Conservation (phyloP, 2,113 vertebrate genomes). For the Phainopepla nitens region DNA sequence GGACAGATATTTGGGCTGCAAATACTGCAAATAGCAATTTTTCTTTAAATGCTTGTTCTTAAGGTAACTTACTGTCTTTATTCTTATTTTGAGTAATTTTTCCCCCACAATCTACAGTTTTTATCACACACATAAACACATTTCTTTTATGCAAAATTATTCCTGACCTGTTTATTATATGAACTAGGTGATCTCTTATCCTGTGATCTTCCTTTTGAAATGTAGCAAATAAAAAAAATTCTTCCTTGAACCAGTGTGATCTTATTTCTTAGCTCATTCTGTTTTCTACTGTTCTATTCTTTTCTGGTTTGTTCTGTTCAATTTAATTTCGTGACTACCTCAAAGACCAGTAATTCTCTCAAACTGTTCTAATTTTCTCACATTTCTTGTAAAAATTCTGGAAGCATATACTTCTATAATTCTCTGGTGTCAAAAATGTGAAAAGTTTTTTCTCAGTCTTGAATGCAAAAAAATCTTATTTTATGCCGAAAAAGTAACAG, state of each 20-base stretch:
- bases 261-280: neutral
- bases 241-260: neutral
- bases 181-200: neutral
- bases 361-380: neutral
- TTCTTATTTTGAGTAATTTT: neutral
- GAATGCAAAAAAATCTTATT: neutral
- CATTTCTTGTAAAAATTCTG: neutral
- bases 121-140: neutral
- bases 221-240: neutral
- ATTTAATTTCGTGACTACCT: neutral
- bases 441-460: neutral
- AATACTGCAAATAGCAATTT: neutral
- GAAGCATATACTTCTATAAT: neutral
- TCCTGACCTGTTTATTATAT: neutral
- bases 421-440: neutral
- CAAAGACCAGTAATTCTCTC: neutral
- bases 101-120: neutral
- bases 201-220: neutral
- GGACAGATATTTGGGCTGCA: neutral
- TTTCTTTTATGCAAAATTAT: neutral
- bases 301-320: neutral
- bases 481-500: neutral
- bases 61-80: neutral
- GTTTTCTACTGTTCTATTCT: neutral
- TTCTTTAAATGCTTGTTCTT: neutral